Evolutionary conservation across 2,888 invertebrate genomes (phyloP).

Genomic region (Caenorhabditis sp.): DNA sequence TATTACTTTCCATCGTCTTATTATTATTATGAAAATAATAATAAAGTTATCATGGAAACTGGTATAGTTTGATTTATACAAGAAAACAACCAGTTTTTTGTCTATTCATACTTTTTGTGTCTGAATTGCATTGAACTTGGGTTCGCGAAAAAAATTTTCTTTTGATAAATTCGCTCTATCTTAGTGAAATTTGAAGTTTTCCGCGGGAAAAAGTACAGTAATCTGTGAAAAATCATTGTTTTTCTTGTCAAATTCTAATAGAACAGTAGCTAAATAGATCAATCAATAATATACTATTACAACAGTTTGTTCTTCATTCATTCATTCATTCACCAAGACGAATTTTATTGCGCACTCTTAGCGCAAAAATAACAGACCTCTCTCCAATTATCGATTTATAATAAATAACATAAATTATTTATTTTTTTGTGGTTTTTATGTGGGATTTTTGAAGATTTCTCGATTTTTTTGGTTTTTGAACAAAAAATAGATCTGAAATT

Average conservation of each 20-base stretch:
- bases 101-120: not conserved
- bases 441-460: no score
- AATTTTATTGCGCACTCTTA: not conserved
- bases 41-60: not conserved
- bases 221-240: no score
- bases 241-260: no score
- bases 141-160: no score
- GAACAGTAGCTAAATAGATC: not conserved
- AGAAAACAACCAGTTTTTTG: not conserved
- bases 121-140: not conserved
- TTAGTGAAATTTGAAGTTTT: no score
- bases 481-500: no score
- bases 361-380: not conserved
- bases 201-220: no score
- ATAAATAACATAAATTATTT: no score
- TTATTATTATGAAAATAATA: not conserved
- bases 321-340: not conserved
- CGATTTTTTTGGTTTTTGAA: no score
- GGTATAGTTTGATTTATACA: not conserved
- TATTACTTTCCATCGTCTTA: not conserved
- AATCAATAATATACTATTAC: not conserved
- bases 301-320: not conserved
- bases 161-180: no score
- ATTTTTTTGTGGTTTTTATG: no score
- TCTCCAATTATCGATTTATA: not conserved